Percentiles rank a stretch among this genome's conserved stretches.
These are phyloP conservation scores for Aphelocoma californica DNA, from an alignment of 2,797 vertebrate species.

Conservation along the genomic window DNA sequence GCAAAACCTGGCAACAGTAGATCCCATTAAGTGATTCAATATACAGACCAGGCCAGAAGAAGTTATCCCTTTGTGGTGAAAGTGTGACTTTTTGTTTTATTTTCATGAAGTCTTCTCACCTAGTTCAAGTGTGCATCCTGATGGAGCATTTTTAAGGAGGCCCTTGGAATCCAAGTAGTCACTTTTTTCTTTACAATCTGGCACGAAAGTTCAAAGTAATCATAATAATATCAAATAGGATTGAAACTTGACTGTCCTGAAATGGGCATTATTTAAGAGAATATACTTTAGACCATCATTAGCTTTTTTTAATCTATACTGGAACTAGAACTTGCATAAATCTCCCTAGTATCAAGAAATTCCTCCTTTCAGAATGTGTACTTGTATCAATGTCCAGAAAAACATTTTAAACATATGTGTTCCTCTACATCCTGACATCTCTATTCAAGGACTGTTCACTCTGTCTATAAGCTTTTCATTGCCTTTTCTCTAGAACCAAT, in stretches of 20 bases:
- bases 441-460: not conserved
- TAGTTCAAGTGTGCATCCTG: not conserved
- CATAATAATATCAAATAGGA: not conserved
- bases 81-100: not conserved
- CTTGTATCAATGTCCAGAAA: not conserved
- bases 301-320: not conserved
- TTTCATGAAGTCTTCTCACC: not conserved
- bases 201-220: not conserved
- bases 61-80: not conserved
- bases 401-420: not conserved
- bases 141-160: not conserved
- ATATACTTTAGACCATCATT: not conserved
- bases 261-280: not conserved
- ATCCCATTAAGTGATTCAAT: not conserved
- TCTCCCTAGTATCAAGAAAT: not conserved
- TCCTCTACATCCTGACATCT: not conserved
- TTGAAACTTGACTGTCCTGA: not conserved
- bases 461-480: not conserved
- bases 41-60: not conserved
- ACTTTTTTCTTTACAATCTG: rapidly evolving
- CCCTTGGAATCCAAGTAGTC: not conserved
- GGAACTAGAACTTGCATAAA: not conserved
- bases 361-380: not conserved
- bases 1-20: not conserved
- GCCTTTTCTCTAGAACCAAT: not conserved